These are phyloP conservation scores for Cynoglossus semilaevis DNA, from an alignment of 2,113 vertebrate genomes.

Conservation along the genomic window DNA sequence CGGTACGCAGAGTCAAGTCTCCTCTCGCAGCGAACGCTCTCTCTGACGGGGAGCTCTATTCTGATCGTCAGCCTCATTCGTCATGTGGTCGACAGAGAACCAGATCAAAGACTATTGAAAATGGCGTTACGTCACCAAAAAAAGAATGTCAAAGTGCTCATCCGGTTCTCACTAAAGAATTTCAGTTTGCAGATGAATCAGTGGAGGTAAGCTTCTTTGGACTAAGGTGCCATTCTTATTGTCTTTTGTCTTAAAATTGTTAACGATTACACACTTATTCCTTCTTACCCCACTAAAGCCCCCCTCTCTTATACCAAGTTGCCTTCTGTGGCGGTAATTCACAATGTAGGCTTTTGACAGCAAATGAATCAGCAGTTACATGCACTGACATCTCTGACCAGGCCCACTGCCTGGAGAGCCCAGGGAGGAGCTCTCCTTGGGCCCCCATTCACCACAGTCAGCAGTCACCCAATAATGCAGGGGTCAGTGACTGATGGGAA, in stretches of 20 bases:
- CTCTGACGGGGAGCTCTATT: slow-evolving; percentile 45
- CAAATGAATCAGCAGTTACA: slow-evolving; percentile 80
- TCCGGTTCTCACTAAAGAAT: slow-evolving; percentile 35
- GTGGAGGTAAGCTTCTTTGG: slow-evolving; percentile 65
- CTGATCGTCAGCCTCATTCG: slow-evolving; percentile 19
- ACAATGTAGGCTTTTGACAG: slow-evolving; percentile 78
- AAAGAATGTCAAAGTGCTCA: slow-evolving; percentile 40
- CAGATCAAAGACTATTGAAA: slow-evolving; percentile 69
- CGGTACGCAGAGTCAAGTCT: slow-evolving; percentile 51
- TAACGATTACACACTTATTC: slow-evolving; percentile 61
- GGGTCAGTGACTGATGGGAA: slow-evolving; percentile 73
- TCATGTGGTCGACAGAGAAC: slow-evolving; percentile 39
- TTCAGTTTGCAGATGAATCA: slow-evolving; percentile 43
- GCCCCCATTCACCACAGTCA: slow-evolving; percentile 67
- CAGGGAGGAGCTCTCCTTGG: slow-evolving; percentile 68
- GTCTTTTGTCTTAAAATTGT: slow-evolving; percentile 43
- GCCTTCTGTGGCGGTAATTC: slow-evolving; percentile 62
- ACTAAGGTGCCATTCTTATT: slow-evolving; percentile 14
- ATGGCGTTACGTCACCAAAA: slow-evolving; percentile 39
- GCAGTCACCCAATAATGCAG: slow-evolving; percentile 72
- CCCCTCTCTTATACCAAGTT: slow-evolving; percentile 38
- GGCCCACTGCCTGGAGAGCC: slow-evolving; percentile 54
- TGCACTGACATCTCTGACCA: slow-evolving; percentile 73
- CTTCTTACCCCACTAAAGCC: slow-evolving; percentile 29
- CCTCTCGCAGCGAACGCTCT: slow-evolving; percentile 59